Evolutionary conservation across 1,140 invertebrate species (phyloP).

Genomic region (Drosophila chauvacae): DNA sequence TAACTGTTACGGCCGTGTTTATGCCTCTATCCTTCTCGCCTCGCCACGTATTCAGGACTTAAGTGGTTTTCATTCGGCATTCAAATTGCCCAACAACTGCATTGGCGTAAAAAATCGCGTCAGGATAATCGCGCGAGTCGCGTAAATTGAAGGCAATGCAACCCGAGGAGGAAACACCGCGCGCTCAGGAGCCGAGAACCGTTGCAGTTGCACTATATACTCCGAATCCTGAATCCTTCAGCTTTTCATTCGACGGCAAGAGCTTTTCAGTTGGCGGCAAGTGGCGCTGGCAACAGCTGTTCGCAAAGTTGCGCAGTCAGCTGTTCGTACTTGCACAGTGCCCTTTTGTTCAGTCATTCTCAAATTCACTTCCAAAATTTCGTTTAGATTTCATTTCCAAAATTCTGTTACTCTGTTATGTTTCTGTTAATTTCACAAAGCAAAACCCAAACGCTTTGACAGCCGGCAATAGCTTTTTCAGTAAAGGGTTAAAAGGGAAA

Average conservation of each 20-base stretch:
- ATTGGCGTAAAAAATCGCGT: slow-evolving; percentile 29
- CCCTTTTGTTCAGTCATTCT: too few relatives aligned
- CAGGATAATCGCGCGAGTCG: slow-evolving; percentile 31
- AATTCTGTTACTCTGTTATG: too few relatives aligned
- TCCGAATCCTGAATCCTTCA: slow-evolving; percentile 16
- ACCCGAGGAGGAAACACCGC: neutral
- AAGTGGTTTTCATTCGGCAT: slow-evolving; percentile 44
- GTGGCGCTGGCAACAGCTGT: neutral
- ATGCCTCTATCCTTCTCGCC: slow-evolving; percentile 1
- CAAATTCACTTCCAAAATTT: too few relatives aligned
- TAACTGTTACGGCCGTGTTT: slow-evolving; percentile 53
- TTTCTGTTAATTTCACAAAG: too few relatives aligned
- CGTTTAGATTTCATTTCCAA: too few relatives aligned
- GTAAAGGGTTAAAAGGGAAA: too few relatives aligned
- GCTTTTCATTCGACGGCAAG: slow-evolving; percentile 65
- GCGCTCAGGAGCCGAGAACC: slow-evolving; percentile 42
- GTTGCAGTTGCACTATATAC: slow-evolving; percentile 73
- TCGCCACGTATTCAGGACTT: slow-evolving; percentile 1
- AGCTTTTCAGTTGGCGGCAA: slow-evolving; percentile 5
- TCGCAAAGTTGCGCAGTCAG: too few relatives aligned
- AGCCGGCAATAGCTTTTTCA: too few relatives aligned
- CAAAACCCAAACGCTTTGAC: too few relatives aligned
- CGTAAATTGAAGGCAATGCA: slow-evolving; percentile 28
- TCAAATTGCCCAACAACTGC: slow-evolving; percentile 32
- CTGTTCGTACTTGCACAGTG: too few relatives aligned